phyloP scores from a whole-genome alignment of 1,140 invertebrate genomes.

The Babylonia areolata region DNA sequence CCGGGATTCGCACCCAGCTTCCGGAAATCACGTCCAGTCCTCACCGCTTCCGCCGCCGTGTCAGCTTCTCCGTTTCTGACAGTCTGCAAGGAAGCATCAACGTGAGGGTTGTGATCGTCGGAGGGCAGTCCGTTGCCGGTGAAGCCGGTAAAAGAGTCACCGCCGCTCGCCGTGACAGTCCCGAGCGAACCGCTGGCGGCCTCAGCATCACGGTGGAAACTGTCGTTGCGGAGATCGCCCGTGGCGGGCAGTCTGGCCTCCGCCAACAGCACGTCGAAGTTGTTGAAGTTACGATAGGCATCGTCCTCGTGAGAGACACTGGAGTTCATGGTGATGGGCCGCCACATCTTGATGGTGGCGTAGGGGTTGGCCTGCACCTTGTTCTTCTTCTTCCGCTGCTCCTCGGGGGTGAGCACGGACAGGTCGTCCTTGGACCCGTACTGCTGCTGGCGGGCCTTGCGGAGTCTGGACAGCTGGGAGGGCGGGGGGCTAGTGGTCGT shows the following conservation, averaged over 20 bases:
- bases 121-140: not conserved
- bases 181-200: not conserved
- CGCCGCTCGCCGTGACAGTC: not conserved
- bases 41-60: no score
- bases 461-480: not conserved
- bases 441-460: not conserved
- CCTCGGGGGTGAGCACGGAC: constrained; percentile 38
- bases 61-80: no score
- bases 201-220: not conserved
- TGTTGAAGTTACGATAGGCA: constrained; percentile 46
- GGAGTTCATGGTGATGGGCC: constrained; percentile 44
- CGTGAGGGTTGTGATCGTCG: not conserved
- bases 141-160: not conserved
- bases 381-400: constrained; percentile 30
- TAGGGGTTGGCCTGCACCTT: constrained; percentile 55
- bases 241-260: constrained; percentile 28
- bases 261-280: constrained; percentile 41
- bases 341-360: constrained; percentile 58
- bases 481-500: no score
- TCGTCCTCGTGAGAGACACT: constrained; percentile 38
- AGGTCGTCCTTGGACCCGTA: constrained; percentile 48
- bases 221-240: constrained; percentile 26
- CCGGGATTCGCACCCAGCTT: not conserved
- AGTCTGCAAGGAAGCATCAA: no score
- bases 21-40: not conserved